Conservation (phyloP, 2,797 vertebrate genomes). For the Danio albolineatus region DNA sequence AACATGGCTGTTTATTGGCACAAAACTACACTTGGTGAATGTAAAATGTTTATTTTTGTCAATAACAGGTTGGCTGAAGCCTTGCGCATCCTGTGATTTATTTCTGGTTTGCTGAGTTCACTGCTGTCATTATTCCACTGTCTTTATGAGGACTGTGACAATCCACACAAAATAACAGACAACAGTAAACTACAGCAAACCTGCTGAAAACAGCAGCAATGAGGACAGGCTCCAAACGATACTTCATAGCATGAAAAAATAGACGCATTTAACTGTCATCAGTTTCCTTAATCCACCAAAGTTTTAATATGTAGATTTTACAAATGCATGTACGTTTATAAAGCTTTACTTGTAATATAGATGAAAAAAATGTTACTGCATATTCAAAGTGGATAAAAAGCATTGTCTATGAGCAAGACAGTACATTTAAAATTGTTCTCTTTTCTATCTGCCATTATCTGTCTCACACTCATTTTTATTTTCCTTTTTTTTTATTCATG, state of each 20-base stretch:
- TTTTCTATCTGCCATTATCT: too few species aligned
- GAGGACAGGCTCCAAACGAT: background rate
- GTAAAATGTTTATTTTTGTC: slow-evolving; percentile 74
- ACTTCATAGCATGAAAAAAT: too few species aligned
- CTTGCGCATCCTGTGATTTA: slow-evolving; percentile 66
- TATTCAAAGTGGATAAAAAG: too few species aligned
- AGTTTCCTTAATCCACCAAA: too few species aligned
- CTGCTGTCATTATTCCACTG: slow-evolving; percentile 64
- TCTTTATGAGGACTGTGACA: slow-evolving; percentile 64
- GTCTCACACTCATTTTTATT: too few species aligned
- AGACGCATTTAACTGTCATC: too few species aligned
- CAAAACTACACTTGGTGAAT: slow-evolving; percentile 71
- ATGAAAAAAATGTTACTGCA: background rate
- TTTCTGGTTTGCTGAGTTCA: slow-evolving; percentile 66
- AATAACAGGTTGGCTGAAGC: slow-evolving; percentile 69
- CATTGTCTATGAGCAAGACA: too few species aligned
- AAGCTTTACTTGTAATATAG: too few species aligned
- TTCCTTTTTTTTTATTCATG: too few species aligned
- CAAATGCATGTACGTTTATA: too few species aligned
- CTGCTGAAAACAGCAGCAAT: slow-evolving; percentile 8
- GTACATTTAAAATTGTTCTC: too few species aligned
- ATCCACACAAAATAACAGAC: slow-evolving; percentile 39
- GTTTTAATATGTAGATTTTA: too few species aligned
- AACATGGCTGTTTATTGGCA: slow-evolving; percentile 76
- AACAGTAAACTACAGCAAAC: background rate